Evolutionary conservation across 1,140 invertebrate species (phyloP).

Genomic region (Apocrypta bakeri): DNA sequence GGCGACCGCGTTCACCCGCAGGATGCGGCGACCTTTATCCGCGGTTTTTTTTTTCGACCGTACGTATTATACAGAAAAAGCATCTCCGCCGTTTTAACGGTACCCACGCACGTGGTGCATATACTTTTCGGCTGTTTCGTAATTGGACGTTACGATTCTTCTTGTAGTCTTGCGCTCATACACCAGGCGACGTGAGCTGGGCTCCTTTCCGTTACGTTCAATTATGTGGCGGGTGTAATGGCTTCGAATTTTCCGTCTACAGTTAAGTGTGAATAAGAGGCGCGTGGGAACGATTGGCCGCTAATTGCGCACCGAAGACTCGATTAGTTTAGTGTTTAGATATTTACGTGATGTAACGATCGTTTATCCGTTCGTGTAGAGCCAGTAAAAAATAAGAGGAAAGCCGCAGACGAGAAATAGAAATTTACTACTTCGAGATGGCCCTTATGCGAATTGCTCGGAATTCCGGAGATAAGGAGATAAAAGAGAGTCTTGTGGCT

Average conservation of each 20-base stretch:
- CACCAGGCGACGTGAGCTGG: background rate
- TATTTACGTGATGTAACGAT: background rate
- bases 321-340: conserved; percentile 16
- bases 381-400: background rate
- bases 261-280: conserved; percentile 35
- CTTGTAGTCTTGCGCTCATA: background rate
- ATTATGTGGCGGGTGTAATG: conserved; percentile 42
- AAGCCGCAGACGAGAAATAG: background rate
- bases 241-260: conserved; percentile 35
- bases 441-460: conserved; percentile 27
- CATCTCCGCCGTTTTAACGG: conserved; percentile 15
- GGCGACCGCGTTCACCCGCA: background rate
- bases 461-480: conserved; percentile 30
- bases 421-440: conserved; percentile 10
- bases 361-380: too few species aligned
- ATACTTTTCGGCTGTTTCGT: conserved; percentile 24
- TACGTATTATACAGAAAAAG: background rate
- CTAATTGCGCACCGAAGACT: background rate
- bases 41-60: background rate
- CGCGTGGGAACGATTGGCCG: conserved; percentile 39
- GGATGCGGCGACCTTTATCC: conserved; percentile 1
- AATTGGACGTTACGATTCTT: conserved; percentile 41
- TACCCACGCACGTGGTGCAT: conserved; percentile 10
- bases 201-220: conserved; percentile 35
- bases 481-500: background rate